phyloP scores from a whole-genome alignment of 2,888 invertebrate species.

The Cynaeus angustus region DNA sequence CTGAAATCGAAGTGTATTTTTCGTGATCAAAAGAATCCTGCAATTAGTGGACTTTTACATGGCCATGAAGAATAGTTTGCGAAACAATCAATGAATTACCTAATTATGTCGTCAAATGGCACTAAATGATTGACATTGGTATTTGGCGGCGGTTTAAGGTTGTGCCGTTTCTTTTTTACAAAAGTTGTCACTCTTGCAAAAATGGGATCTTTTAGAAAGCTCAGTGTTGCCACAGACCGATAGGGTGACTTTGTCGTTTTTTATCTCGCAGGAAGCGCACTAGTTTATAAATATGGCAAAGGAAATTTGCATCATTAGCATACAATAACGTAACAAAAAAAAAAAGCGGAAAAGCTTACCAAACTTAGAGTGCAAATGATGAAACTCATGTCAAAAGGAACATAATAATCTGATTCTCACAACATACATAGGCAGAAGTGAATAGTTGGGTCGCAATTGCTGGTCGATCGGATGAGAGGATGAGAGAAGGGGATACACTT shows the following conservation, averaged over 20 bases:
- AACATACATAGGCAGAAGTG: conserved; percentile 52
- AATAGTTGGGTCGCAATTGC: conserved; percentile 44
- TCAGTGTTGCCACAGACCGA: conserved; percentile 5
- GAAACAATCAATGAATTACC: conserved; percentile 32
- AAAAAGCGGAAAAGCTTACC: conserved; percentile 50
- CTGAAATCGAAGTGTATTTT: conserved; percentile 11
- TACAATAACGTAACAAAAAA: conserved; percentile 19
- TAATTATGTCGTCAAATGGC: conserved; percentile 24
- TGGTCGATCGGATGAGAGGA: conserved; percentile 37
- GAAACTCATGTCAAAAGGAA: conserved; percentile 48
- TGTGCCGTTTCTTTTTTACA: not conserved
- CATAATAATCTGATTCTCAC: conserved; percentile 54
- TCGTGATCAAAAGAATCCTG: conserved; percentile 15
- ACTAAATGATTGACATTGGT: conserved; percentile 21
- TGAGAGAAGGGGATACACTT: conserved; percentile 60
- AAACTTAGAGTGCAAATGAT: conserved; percentile 45
- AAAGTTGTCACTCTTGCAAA: too few species aligned
- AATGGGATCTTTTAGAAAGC: too few species aligned
- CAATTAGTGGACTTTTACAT: conserved; percentile 23
- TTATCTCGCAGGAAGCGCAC: too few species aligned
- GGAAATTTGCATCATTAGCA: not conserved
- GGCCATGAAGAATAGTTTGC: conserved; percentile 24
- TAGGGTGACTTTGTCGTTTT: not conserved
- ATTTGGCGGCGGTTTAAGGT: conserved; percentile 8
- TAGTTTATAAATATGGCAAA: not conserved